phyloP scores from a whole-genome alignment of 2,113 vertebrate genomes.

The Aleadryas rufinucha region DNA sequence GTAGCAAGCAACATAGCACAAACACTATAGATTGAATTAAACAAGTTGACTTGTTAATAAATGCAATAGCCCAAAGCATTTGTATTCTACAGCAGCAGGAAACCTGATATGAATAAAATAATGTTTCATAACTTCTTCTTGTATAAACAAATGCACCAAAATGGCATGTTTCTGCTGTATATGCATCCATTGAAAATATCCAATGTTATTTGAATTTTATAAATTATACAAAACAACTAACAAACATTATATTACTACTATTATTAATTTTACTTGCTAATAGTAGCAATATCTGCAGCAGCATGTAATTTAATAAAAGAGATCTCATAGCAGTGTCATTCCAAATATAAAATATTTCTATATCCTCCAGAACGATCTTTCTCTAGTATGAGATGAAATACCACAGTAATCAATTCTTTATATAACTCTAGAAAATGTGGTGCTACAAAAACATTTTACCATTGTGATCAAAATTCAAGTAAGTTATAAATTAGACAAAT shows the following conservation, averaged over 20 bases:
- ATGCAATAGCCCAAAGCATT: neutral
- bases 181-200: neutral
- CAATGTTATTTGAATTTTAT: neutral
- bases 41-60: neutral
- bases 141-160: neutral
- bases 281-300: neutral
- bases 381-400: neutral
- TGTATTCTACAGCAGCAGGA: neutral
- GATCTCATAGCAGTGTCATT: neutral
- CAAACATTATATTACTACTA: neutral
- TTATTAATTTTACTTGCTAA: neutral
- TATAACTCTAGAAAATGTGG: neutral
- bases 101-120: neutral
- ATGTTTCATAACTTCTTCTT: neutral
- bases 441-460: neutral
- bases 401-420: neutral
- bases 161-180: neutral
- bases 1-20: neutral
- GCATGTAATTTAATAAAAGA: neutral
- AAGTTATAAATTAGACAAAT: neutral
- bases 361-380: neutral
- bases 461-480: neutral
- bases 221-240: neutral
- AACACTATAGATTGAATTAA: neutral
- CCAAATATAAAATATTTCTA: neutral